phyloP scores from a whole-genome alignment of 2,888 invertebrate genomes.

The Sminthurinus aureus region DNA sequence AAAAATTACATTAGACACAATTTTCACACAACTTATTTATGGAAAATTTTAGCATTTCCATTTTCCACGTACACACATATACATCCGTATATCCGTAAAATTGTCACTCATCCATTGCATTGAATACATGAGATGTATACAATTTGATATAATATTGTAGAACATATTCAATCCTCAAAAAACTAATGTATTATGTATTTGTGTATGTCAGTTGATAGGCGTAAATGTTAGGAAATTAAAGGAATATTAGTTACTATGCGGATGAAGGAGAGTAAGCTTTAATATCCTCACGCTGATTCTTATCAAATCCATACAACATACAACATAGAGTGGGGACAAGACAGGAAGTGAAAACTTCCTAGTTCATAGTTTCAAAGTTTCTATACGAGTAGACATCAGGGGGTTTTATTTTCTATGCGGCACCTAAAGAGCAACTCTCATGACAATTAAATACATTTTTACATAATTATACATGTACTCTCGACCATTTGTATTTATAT shows the following conservation, averaged over 20 bases:
- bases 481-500: no score
- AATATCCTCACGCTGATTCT: conserved; percentile 32
- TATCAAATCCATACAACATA: conserved; percentile 8
- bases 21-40: no score
- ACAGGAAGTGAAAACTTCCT: conserved; percentile 33
- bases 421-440: neutral
- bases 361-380: neutral
- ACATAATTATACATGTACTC: no score
- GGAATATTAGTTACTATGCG: neutral
- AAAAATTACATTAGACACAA: no score
- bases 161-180: no score
- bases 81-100: no score
- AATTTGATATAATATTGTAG: neutral
- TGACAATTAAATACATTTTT: neutral
- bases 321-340: neutral
- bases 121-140: neutral
- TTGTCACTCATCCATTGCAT: no score
- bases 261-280: conserved; percentile 1
- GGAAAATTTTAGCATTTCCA: no score
- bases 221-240: neutral
- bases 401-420: neutral
- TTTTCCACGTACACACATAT: no score
- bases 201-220: neutral
- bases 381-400: no score
- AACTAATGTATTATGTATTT: no score